These are phyloP conservation scores for Margarornis squamiger DNA, from an alignment of 2,797 vertebrate genomes.

Conservation along the genomic window DNA sequence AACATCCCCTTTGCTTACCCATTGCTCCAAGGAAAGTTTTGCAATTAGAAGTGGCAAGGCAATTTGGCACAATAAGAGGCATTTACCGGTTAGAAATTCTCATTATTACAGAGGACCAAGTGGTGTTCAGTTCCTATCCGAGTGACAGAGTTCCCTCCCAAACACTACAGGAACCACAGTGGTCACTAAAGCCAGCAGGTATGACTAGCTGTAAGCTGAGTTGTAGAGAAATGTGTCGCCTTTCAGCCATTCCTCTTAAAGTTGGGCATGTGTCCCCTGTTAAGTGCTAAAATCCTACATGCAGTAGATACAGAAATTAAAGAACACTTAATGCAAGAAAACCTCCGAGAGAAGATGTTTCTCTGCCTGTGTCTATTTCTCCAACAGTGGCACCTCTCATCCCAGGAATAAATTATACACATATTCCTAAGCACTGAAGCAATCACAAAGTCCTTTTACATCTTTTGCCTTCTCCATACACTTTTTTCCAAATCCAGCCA, in stretches of 20 bases:
- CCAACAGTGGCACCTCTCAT: background rate
- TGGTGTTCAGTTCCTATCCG: accelerated
- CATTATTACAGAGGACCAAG: background rate
- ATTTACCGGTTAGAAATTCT: background rate
- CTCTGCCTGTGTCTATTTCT: background rate
- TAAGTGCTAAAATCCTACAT: background rate
- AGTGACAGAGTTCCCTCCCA: background rate
- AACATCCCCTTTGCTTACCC: background rate
- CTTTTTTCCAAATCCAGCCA: background rate
- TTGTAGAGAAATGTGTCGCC: accelerated
- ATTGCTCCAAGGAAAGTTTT: background rate
- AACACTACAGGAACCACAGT: background rate
- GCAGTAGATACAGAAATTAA: background rate
- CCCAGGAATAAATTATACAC: background rate
- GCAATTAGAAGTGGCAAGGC: background rate
- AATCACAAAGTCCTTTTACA: background rate
- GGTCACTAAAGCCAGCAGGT: background rate
- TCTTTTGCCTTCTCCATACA: background rate
- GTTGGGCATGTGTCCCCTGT: background rate
- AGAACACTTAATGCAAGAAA: background rate
- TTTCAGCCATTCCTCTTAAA: background rate
- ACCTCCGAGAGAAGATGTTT: background rate
- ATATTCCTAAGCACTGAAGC: background rate
- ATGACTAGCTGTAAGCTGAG: background rate
- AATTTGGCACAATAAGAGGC: background rate